A percentile compares a stretch with the other conserved stretches of the same genome.
Conservation (phyloP, 1,140 invertebrate genomes). For the Diorhabda sublineata region DNA sequence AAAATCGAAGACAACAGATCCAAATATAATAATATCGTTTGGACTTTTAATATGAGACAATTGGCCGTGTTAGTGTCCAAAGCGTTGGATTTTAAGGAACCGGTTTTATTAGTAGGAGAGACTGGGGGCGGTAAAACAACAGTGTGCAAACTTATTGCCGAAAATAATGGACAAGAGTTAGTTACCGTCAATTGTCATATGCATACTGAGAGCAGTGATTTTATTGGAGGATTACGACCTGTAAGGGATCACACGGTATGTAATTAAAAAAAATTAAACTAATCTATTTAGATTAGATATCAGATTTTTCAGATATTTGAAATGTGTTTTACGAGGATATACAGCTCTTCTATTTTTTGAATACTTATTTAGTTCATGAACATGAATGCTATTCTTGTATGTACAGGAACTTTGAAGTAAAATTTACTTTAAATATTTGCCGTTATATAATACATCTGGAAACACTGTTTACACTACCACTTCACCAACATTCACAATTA, state of each 20-base stretch:
- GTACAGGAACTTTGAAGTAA: no score
- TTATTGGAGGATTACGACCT: slow-evolving; percentile 91
- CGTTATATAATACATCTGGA: no score
- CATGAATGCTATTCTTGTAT: no score
- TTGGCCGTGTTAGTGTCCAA: slow-evolving; percentile 89
- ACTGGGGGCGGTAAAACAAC: slow-evolving; percentile 99
- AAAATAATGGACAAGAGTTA: slow-evolving; percentile 61
- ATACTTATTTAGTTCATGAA: no score
- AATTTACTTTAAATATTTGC: no score
- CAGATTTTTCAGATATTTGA: no score
- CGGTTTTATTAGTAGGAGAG: slow-evolving; percentile 93
- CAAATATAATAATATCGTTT: slow-evolving; percentile 79
- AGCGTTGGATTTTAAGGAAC: slow-evolving; percentile 88
- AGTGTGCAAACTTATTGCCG: slow-evolving; percentile 83
- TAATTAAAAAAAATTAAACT: slow-evolving; percentile 20
- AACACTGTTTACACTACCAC: no score
- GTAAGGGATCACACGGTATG: slow-evolving; percentile 60
- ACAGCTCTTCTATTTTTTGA: no score
- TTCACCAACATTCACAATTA: no score
- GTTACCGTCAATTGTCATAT: slow-evolving; percentile 95
- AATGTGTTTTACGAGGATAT: no score
- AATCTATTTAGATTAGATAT: neutral
- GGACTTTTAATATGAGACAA: slow-evolving; percentile 88
- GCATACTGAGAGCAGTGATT: slow-evolving; percentile 97
- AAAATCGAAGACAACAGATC: slow-evolving; percentile 56